phyloP scores from a whole-genome alignment of 2,888 invertebrate species.

The Pachydiplax longipennis region DNA sequence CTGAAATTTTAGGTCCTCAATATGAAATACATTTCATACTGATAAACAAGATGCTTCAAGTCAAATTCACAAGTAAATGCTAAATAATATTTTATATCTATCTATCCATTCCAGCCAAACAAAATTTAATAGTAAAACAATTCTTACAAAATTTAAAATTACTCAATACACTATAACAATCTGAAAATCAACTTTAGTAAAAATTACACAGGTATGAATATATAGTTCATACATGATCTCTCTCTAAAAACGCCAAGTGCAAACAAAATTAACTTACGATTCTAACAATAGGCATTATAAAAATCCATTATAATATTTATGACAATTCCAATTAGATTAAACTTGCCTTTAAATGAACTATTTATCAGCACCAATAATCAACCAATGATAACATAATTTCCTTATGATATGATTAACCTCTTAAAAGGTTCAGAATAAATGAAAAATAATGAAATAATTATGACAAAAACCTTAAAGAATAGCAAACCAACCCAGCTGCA shows the following conservation, averaged over 20 bases:
- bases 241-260: slow-evolving; percentile 5
- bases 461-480: slow-evolving; percentile 9
- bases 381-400: not conserved
- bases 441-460: not conserved
- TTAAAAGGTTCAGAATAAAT: not conserved
- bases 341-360: not conserved
- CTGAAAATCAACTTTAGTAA: not conserved
- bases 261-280: not conserved
- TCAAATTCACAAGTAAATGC: slow-evolving; percentile 21
- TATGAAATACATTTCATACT: slow-evolving; percentile 22
- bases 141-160: slow-evolving; percentile 12
- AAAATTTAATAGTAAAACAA: not conserved
- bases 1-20: slow-evolving; percentile 24
- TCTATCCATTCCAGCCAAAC: slow-evolving; percentile 4
- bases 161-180: not conserved
- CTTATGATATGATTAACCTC: slow-evolving; percentile 30
- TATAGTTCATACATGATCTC: slow-evolving; percentile 1
- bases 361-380: slow-evolving; percentile 25
- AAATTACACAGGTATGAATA: slow-evolving; percentile 16
- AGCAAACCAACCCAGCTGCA: slow-evolving; percentile 14
- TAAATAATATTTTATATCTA: slow-evolving; percentile 8
- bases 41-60: slow-evolving; percentile 2
- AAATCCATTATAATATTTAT: slow-evolving; percentile 18
- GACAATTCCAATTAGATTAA: not conserved
- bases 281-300: slow-evolving; percentile 38